Evolutionary conservation across 2,797 vertebrate genomes (phyloP).

Genomic region (Molossus molossus): DNA sequence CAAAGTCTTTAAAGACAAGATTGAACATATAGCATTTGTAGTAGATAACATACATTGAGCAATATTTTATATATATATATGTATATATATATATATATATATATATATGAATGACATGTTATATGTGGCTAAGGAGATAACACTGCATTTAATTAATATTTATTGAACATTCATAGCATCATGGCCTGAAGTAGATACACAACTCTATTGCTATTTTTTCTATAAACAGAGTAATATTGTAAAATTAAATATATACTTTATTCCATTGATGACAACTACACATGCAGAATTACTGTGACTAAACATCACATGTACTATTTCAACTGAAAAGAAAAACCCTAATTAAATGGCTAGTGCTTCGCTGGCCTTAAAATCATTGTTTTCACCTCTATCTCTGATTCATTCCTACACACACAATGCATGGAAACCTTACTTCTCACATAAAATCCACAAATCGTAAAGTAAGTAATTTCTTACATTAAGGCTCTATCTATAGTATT

Average conservation of each 20-base stretch:
- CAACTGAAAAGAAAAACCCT: background rate
- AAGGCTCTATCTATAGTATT: background rate
- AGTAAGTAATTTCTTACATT: background rate
- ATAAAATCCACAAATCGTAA: background rate
- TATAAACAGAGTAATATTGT: background rate
- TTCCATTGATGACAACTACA: background rate
- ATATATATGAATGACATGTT: background rate
- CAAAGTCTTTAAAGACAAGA: background rate
- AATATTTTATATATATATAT: background rate
- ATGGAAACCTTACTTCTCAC: background rate
- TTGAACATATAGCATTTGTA: background rate
- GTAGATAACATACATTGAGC: background rate
- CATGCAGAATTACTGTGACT: background rate
- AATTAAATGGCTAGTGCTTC: background rate
- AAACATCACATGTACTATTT: conserved; percentile 21
- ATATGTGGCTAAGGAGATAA: background rate
- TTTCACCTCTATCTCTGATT: background rate
- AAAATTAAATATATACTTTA: background rate
- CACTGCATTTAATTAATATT: background rate
- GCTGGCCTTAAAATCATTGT: background rate
- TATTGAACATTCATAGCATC: background rate
- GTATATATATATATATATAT: background rate
- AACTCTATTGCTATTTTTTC: background rate
- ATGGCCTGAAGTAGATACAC: background rate
- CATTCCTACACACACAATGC: background rate